A percentile compares a stretch with the other conserved stretches of the same genome.
These are phyloP conservation scores for Naso thynnoides DNA, from an alignment of 2,797 vertebrate genomes.

Conservation along the genomic window DNA sequence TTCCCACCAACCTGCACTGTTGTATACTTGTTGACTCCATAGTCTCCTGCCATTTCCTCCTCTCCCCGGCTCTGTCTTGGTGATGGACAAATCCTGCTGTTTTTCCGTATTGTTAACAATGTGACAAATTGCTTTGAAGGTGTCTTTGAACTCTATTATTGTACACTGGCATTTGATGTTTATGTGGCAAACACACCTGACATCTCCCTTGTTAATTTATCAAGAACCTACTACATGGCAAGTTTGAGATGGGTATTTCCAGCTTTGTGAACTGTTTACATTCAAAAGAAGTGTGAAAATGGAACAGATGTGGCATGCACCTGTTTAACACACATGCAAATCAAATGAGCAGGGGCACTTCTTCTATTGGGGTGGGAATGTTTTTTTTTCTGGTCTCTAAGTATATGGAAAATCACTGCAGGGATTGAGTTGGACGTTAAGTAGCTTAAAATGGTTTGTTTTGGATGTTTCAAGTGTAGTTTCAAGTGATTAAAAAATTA, in stretches of 20 bases:
- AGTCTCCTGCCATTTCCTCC: background rate
- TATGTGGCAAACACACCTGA: background rate
- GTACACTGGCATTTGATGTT: background rate
- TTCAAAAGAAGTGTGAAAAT: constrained; percentile 9
- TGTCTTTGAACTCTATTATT: background rate
- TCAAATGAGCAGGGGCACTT: fast-evolving
- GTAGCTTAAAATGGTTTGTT: background rate
- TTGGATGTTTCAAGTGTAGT: constrained; percentile 2
- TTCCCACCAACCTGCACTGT: background rate
- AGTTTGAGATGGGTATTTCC: too few species aligned
- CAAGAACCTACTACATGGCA: background rate
- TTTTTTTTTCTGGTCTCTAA: background rate
- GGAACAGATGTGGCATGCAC: background rate
- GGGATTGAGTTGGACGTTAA: constrained; percentile 1
- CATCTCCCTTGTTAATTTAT: background rate
- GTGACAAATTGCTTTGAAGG: background rate
- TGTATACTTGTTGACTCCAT: background rate
- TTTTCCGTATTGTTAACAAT: background rate
- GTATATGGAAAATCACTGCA: background rate
- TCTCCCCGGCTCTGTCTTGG: background rate
- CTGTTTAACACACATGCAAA: constrained; percentile 20
- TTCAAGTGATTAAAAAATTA: background rate
- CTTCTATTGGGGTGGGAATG: background rate
- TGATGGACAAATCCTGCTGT: background rate
- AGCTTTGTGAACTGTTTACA: background rate